A percentile compares a stretch with the other conserved stretches of the same genome.
These are phyloP conservation scores for Anguilla megastoma DNA, from an alignment of 2,797 vertebrate species.

Conservation along the genomic window DNA sequence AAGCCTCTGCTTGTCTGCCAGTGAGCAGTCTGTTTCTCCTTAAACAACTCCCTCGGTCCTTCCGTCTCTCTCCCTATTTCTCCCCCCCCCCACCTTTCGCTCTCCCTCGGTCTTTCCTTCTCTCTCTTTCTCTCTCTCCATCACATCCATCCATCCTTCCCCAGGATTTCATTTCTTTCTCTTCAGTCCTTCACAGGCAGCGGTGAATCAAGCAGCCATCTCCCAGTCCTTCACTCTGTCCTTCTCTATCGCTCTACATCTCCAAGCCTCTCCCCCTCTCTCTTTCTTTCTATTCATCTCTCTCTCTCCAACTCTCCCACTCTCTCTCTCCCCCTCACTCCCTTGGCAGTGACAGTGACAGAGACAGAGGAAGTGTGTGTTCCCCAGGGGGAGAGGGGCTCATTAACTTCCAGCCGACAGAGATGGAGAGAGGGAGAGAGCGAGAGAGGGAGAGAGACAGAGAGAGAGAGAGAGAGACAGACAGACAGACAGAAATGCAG, in stretches of 20 bases:
- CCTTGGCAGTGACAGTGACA: constrained; percentile 37
- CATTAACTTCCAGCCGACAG: constrained; percentile 63
- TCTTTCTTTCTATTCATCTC: constrained; percentile 65
- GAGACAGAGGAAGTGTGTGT: constrained; percentile 61
- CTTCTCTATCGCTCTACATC: constrained; percentile 42
- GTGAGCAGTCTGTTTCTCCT: constrained; percentile 49
- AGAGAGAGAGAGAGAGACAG: constrained; percentile 32
- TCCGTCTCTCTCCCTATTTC: constrained; percentile 7
- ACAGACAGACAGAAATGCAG: constrained; percentile 39
- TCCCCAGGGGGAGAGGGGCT: constrained; percentile 59
- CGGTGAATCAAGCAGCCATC: not conserved
- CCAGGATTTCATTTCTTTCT: constrained; percentile 41
- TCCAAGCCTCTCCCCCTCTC: constrained; percentile 33
- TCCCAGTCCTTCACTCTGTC: constrained; percentile 47
- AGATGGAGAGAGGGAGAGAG: constrained; percentile 44
- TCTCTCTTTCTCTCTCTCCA: constrained; percentile 52
- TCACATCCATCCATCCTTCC: constrained; percentile 52
- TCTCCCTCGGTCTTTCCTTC: constrained; percentile 27
- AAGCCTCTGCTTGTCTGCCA: constrained; percentile 37
- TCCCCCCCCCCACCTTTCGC: not conserved
- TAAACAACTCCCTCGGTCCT: constrained; percentile 36
- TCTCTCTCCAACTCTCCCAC: constrained; percentile 45
- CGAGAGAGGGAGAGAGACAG: constrained; percentile 33
- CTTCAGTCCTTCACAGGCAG: not conserved
- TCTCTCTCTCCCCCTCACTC: constrained; percentile 56